A percentile compares a stretch with the other conserved stretches of the same genome.
phyloP scores from a whole-genome alignment of 23 tunicate genomes.

The Halocynthia roretzi region DNA sequence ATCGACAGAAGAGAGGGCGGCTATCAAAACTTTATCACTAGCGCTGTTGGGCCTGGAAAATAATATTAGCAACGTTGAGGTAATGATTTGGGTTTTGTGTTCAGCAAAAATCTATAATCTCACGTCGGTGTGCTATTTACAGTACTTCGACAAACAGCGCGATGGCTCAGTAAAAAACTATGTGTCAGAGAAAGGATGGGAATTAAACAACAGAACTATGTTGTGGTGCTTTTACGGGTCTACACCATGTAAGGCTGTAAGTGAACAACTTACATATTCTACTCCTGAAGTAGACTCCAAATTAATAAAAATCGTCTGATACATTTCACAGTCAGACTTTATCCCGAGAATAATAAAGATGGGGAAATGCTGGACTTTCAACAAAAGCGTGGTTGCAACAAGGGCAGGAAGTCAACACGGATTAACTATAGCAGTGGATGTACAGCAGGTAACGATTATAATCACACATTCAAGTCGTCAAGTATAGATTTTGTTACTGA shows the following conservation, averaged over 20 bases:
- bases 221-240: not conserved
- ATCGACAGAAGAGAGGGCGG: conserved; percentile 1
- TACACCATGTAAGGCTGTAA: not conserved
- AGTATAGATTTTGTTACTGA: too few species aligned
- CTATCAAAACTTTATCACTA: not conserved
- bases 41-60: not conserved
- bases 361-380: conserved; percentile 28
- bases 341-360: not conserved
- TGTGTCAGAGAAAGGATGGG: conserved; percentile 19
- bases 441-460: conserved; percentile 5
- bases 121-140: not conserved
- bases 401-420: conserved; percentile 18
- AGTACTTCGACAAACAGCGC: conserved; percentile 8
- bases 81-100: too few species aligned
- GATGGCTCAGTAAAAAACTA: conserved; percentile 15
- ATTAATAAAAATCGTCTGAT: not conserved
- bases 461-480: too few species aligned
- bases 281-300: not conserved
- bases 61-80: too few species aligned
- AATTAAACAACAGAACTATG: not conserved
- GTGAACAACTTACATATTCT: not conserved
- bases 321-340: conserved; percentile 1
- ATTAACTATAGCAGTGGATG: conserved; percentile 7
- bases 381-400: not conserved
- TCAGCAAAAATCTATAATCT: too few species aligned